These are phyloP conservation scores for Penaeus monodon DNA, from an alignment of 2,888 invertebrate genomes.

Conservation along the genomic window DNA sequence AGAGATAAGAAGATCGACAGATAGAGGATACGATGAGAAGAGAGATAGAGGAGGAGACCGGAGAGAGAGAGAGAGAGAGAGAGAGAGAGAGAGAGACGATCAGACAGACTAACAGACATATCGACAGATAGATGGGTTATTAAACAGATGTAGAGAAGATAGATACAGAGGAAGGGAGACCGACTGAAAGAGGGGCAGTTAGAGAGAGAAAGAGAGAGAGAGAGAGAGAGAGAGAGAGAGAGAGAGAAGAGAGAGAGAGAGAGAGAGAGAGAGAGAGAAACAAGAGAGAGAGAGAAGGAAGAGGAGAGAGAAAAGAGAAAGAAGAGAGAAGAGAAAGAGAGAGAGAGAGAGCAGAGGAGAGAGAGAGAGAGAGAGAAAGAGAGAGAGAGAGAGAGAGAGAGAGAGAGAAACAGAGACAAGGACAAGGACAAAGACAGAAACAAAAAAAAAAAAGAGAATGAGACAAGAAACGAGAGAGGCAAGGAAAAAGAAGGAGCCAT, in stretches of 20 bases:
- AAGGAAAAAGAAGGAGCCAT: no score
- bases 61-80: conserved; percentile 32
- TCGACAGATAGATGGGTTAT: neutral
- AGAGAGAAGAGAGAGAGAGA: neutral
- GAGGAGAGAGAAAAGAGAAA: neutral
- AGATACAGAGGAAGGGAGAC: conserved; percentile 5
- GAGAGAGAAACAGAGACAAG: neutral
- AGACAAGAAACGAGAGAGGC: no score
- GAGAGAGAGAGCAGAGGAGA: neutral
- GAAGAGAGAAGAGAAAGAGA: neutral
- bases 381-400: neutral
- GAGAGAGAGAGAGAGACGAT: neutral
- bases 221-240: conserved; percentile 5
- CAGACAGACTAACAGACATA: neutral
- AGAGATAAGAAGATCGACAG: no score
- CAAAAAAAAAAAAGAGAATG: neutral
- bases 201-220: neutral
- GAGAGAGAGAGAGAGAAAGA: neutral
- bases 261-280: neutral
- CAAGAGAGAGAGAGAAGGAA: neutral
- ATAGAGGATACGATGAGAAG: no score
- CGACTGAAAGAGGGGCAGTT: neutral
- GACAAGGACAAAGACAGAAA: neutral
- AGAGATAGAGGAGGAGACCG: neutral
- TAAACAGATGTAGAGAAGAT: neutral